phyloP scores from a whole-genome alignment of 2,113 vertebrate species.

The Athene cunicularia region DNA sequence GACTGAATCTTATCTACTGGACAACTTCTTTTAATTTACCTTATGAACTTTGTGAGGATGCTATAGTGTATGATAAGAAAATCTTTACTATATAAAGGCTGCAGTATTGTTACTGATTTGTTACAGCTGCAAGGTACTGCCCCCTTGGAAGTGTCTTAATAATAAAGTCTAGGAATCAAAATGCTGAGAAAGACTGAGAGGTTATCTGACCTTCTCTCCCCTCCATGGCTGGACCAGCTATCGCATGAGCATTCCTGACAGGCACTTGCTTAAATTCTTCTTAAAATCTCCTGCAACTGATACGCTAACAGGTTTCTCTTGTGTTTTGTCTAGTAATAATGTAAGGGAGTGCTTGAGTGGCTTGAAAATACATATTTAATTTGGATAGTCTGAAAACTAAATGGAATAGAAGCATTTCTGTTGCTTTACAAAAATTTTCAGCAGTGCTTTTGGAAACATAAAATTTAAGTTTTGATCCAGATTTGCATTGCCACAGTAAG shows the following conservation, averaged over 20 bases:
- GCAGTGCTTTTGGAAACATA: neutral
- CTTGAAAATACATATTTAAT: neutral
- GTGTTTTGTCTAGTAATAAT: neutral
- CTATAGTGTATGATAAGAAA: neutral
- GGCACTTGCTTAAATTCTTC: neutral
- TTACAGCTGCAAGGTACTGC: neutral
- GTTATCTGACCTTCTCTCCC: neutral
- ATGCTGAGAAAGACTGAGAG: neutral
- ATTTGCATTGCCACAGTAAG: conserved; percentile 22
- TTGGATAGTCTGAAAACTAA: conserved; percentile 4
- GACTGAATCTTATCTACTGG: neutral
- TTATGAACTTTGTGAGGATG: neutral
- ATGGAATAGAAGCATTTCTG: neutral
- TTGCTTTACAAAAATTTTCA: neutral
- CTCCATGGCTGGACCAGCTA: neutral
- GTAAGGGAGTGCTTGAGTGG: neutral
- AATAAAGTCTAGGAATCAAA: neutral
- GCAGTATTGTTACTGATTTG: neutral
- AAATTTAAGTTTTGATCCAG: conserved; percentile 6
- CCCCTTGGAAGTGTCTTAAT: neutral
- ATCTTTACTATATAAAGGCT: neutral
- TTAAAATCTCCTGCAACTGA: neutral
- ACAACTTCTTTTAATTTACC: neutral
- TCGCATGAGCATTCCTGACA: neutral
- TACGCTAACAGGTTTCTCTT: neutral